Evolutionary conservation across 2,797 vertebrate genomes (phyloP).

Genomic region (Diceros bicornis): DNA sequence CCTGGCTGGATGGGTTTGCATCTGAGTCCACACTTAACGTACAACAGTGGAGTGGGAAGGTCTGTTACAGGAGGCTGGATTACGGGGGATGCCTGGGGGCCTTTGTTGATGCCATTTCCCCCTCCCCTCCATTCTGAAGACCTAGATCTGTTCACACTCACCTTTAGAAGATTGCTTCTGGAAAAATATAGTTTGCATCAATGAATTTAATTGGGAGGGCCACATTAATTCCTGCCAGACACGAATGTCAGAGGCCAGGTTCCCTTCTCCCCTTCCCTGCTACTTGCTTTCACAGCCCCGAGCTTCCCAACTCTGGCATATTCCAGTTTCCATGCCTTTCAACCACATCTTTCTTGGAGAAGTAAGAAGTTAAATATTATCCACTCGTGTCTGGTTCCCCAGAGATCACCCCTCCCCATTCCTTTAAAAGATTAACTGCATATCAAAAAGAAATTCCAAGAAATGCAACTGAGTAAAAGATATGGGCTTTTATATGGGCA

Average conservation of each 20-base stretch:
- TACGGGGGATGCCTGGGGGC: neutral
- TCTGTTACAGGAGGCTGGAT: neutral
- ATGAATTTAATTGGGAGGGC: neutral
- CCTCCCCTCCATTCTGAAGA: neutral
- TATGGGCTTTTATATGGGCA: neutral
- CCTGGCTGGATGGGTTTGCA: neutral
- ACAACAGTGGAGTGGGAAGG: neutral
- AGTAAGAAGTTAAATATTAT: constrained; percentile 44
- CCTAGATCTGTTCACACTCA: neutral
- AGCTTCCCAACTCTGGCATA: neutral
- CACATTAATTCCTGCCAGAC: neutral
- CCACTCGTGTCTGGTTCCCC: neutral
- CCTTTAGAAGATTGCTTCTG: neutral
- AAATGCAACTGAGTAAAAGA: neutral
- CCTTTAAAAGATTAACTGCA: neutral
- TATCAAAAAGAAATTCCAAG: constrained; percentile 18
- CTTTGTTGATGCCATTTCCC: neutral
- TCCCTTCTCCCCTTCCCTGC: neutral
- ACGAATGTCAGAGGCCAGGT: neutral
- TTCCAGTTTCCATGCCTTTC: neutral
- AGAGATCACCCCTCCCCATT: neutral
- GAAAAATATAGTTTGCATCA: neutral
- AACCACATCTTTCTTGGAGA: constrained; percentile 2
- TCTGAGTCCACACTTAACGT: neutral
- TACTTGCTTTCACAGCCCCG: neutral